phyloP scores from a whole-genome alignment of 2,888 invertebrate species.

The Griposia aprilina region DNA sequence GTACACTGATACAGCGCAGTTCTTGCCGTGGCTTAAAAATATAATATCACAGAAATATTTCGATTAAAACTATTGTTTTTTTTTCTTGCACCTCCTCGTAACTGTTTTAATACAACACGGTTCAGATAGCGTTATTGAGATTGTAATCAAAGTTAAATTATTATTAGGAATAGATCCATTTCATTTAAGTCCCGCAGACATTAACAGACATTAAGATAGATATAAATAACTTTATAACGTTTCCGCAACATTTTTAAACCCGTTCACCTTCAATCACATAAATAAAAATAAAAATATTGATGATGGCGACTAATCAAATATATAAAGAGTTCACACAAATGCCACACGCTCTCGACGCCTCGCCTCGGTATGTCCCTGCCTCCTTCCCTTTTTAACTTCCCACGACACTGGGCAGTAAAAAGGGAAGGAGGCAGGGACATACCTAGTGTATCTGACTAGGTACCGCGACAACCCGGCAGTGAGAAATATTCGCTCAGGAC shows the following conservation, averaged over 20 bases:
- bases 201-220: background rate
- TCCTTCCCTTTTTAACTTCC: no score
- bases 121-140: background rate
- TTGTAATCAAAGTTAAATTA: background rate
- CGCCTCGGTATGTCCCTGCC: no score
- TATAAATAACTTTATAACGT: background rate
- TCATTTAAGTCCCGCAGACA: background rate
- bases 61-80: slow-evolving; percentile 1
- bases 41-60: slow-evolving; percentile 67
- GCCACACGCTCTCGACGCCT: no score
- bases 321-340: no score
- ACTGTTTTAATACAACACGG: no score
- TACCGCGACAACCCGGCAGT: no score
- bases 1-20: slow-evolving; percentile 92
- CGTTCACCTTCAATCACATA: background rate
- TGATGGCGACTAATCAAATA: no score
- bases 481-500: no score
- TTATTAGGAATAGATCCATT: background rate
- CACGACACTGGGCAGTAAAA: no score
- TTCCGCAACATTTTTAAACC: background rate
- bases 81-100: background rate
- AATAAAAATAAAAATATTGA: no score
- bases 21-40: slow-evolving; percentile 88
- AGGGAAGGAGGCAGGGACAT: no score
- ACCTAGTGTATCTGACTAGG: no score